Percentiles rank a stretch among this genome's conserved stretches.
Evolutionary conservation across 2,797 vertebrate genomes (phyloP).

Genomic region (Margarornis squamiger): DNA sequence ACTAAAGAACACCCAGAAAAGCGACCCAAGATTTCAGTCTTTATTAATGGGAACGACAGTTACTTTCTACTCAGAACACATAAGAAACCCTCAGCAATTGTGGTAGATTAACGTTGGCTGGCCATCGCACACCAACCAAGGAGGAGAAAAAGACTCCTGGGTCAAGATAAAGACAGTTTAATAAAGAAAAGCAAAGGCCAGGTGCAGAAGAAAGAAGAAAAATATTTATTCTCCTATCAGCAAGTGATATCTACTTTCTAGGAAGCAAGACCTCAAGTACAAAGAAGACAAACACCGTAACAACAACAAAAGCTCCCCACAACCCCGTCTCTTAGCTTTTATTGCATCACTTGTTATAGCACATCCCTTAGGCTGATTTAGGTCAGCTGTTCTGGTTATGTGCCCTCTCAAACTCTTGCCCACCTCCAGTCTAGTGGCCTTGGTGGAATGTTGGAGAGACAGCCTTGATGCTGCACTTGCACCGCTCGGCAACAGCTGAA

Average conservation of each 20-base stretch:
- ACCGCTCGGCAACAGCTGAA: background rate
- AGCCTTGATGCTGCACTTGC: background rate
- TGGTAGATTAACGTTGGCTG: background rate
- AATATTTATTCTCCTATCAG: background rate
- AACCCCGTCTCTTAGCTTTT: background rate
- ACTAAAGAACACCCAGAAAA: background rate
- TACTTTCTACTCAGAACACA: background rate
- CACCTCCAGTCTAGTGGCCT: background rate
- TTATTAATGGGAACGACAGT: background rate
- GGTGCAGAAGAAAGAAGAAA: background rate
- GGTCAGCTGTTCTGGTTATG: background rate
- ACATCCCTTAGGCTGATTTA: background rate
- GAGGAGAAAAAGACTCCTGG: background rate
- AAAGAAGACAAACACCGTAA: background rate
- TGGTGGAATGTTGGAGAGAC: background rate
- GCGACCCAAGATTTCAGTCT: background rate
- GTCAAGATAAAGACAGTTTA: background rate
- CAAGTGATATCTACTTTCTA: background rate
- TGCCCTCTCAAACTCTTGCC: background rate
- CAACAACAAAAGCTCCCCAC: background rate
- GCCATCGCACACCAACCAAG: background rate
- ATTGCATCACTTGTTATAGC: background rate
- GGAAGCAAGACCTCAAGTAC: background rate
- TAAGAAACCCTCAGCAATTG: background rate
- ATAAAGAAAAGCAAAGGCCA: background rate